A percentile compares a stretch with the other conserved stretches of the same genome.
Evolutionary conservation across 2,888 invertebrate genomes (phyloP).

Genomic region (Drosophila kambysellisi): DNA sequence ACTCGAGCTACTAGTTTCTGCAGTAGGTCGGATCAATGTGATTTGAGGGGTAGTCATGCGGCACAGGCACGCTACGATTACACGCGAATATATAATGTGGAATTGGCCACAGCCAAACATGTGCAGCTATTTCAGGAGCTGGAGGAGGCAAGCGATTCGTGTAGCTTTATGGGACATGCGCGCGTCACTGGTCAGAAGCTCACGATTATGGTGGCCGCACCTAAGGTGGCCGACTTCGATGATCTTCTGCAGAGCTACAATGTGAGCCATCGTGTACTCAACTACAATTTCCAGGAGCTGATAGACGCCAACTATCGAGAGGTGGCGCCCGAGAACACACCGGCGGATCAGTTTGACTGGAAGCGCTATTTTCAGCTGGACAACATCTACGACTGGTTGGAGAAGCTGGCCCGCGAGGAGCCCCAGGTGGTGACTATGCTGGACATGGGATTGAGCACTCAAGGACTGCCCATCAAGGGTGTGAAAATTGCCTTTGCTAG

Average conservation of each 20-base stretch:
- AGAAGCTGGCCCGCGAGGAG: conserved; percentile 62
- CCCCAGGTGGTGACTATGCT: conserved; percentile 82
- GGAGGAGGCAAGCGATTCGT: conserved; percentile 81
- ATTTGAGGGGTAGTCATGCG: conserved; percentile 14
- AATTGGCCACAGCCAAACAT: conserved; percentile 46
- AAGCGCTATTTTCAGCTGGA: conserved; percentile 81
- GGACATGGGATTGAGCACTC: conserved; percentile 85
- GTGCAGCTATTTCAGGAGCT: conserved; percentile 66
- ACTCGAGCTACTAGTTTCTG: conserved; percentile 40
- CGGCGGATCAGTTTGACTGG: conserved; percentile 77
- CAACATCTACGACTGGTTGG: conserved; percentile 83
- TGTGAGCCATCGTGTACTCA: conserved; percentile 74
- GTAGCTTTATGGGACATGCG: conserved; percentile 82
- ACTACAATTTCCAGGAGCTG: conserved; percentile 73
- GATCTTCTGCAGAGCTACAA: conserved; percentile 72
- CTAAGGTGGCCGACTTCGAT: conserved; percentile 82
- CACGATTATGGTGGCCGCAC: conserved; percentile 82
- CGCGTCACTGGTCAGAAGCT: conserved; percentile 76
- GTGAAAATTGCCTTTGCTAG: conserved; percentile 84
- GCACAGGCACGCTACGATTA: conserved; percentile 80
- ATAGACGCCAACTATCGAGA: conserved; percentile 74
- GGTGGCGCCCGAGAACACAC: conserved; percentile 53
- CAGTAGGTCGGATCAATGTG: conserved; percentile 65
- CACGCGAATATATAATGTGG: conserved; percentile 79
- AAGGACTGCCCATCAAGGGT: conserved; percentile 86